Evolutionary conservation across 2,113 vertebrate species (phyloP), one percentile per base, ranked within the genome.

Genomic region (crab-eating macaque (Macaca fascicularis)): DNA sequence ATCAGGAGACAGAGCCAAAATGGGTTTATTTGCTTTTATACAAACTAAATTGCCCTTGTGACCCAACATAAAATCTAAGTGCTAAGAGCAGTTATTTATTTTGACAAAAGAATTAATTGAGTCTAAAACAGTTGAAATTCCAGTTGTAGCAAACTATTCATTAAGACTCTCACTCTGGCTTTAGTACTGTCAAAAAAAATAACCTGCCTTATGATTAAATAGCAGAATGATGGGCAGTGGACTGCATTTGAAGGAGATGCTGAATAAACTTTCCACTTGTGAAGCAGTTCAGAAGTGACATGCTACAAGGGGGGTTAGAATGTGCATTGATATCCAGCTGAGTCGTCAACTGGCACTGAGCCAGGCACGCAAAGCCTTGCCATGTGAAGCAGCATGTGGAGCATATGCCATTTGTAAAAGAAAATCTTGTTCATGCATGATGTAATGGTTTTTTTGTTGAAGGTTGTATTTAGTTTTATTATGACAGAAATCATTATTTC

Each of bases 21-120:
- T 97, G 97, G 97, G 98, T 96, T 96, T 98, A 55, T 97, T 93
- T 99, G 97, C 98, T 99, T 98, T 98, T 98, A 97, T 99, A 98
- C 85, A 94, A 98, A 99, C 98, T 99, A 97, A 98, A 97, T 98
- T 99, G 99, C 99, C 98, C 98, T 99, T 98, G 97, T 98, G 98
- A 99, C 98, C 98, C 98, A 98, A 98, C 98, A 97, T 98, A 98
- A 98, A 96, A 97, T 98, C 98, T 98, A 95, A 98, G 98, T 98
- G 98, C 98, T 98, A 98, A 99, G 98, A 99, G 98, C 98, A 99
- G 94, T 99, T 99, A 99, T 99, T 99, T 99, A 99, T 99, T 99
- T 99, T 99, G 99, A 99, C 99, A 99, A 99, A 98, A 99, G 98
- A 99, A 99, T 99, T 99, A 99, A 99, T 99, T 99, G 99, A 99